A percentile compares a stretch with the other conserved stretches of the same genome.
Evolutionary conservation across 2,888 invertebrate genomes (phyloP).

Genomic region (Phytoseiulus persimilis): DNA sequence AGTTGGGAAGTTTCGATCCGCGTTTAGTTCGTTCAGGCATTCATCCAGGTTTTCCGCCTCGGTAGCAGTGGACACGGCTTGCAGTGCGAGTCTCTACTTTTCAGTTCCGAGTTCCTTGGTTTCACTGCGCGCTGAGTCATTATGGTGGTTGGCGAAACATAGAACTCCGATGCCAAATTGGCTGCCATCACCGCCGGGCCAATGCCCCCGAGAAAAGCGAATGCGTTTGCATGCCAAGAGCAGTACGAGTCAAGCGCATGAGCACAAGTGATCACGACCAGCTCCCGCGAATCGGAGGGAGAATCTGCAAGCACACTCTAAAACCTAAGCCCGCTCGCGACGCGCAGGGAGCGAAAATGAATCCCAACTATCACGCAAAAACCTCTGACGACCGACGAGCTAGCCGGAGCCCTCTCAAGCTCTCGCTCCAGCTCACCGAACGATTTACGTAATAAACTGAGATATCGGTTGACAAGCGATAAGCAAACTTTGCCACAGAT

Average conservation of each 20-base stretch:
- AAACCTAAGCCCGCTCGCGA: neutral
- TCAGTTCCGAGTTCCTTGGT: neutral
- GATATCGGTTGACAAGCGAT: neutral
- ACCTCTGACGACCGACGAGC: neutral
- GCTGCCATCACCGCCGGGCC: neutral
- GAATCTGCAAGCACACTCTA: neutral
- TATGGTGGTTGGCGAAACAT: neutral
- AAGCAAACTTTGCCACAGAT: neutral
- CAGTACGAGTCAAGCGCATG: neutral
- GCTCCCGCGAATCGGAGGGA: neutral
- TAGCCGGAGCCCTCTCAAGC: neutral
- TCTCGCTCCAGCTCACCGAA: neutral
- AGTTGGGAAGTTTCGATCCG: neutral
- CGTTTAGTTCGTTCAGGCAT: neutral
- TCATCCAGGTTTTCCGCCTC: neutral
- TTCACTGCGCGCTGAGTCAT: neutral
- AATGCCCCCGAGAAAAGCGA: neutral
- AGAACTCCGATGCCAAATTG: neutral
- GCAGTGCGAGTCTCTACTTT: conserved; percentile 5
- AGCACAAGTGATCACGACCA: neutral
- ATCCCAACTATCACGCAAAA: neutral
- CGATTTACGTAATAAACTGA: neutral
- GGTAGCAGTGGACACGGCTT: neutral
- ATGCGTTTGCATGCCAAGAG: neutral
- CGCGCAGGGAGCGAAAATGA: neutral